Base-by-base conservation (phyloP, 2,888 invertebrate genomes). In the Linnaemya vulpina region DNA sequence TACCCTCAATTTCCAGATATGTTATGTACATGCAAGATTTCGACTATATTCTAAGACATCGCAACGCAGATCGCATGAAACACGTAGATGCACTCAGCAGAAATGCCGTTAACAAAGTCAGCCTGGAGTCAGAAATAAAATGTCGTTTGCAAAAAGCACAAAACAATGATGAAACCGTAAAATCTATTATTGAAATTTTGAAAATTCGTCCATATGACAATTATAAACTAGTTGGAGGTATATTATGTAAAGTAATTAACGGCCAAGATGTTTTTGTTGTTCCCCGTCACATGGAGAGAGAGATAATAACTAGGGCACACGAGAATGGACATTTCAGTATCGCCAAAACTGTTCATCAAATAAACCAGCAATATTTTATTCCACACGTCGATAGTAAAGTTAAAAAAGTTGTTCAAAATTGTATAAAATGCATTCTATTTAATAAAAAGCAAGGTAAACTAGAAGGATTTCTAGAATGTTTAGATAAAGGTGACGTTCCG, bases 401-500 rank as follows among this genome's bases (percentile, higher is more conserved):
- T 0, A 40, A 40, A 3, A 49, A 79, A n/a, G 25, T 60, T 17
- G 84, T 84, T 30, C 40, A n/a, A 11, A 87, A 80, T 22, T 87
- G 86, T 55, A 53, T 86, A 13, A 55, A 67, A 13, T 87, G 87
- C 58, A 87, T 86, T 3, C 73, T 20, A 20, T 60, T 67, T 38
- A 83, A 80, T 13, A 83, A 63, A 38, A 84, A 91, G 73, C 73
- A 75, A 7, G 90, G 91, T 0, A 70, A 55, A 22, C 35, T 53
- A 0, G n/a, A 68, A 53, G 70, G 70, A 9, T 55, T 55, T 40
- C 7, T 90, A 89, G 63, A 90, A 55, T 87, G 88, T 0, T 88
- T 91, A 0, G 87, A 88, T 11, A 91, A 91, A 53, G 90, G 86
- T 11, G 87, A 85, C 1, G 38, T 51, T 1, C 91, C 90, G 8